Evolutionary conservation across 2,113 vertebrate genomes (phyloP).

Genomic region (Microcebus tavaratra): DNA sequence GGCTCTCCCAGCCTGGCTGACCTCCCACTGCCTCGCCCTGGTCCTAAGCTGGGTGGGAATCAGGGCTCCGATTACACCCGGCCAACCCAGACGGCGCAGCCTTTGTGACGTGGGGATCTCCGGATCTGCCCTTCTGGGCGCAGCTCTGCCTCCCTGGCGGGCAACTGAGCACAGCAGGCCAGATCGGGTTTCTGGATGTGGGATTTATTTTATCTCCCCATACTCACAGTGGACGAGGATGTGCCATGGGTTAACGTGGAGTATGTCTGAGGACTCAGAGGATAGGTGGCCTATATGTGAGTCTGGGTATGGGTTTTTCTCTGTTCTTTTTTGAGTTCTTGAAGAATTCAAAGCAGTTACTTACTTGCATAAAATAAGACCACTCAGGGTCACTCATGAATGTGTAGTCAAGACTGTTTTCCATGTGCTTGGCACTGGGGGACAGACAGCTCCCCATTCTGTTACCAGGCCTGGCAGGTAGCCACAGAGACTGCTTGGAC

Average conservation of each 20-base stretch:
- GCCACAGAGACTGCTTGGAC: neutral
- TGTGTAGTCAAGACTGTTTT: neutral
- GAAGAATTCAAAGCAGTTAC: neutral
- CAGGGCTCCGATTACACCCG: neutral
- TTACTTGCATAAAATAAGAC: neutral
- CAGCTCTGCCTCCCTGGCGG: neutral
- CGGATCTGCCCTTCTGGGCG: neutral
- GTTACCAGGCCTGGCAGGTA: neutral
- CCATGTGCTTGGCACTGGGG: neutral
- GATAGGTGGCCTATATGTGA: neutral
- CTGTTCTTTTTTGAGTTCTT: neutral
- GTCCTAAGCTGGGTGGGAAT: conserved; percentile 56
- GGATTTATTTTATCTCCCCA: neutral
- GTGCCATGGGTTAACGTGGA: neutral
- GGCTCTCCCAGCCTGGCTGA: neutral
- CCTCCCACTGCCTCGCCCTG: neutral
- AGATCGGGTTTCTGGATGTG: conserved; percentile 49
- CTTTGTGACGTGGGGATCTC: neutral
- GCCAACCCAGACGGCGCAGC: conserved; percentile 24
- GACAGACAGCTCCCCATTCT: neutral
- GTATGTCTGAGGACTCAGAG: neutral
- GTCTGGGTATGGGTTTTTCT: neutral
- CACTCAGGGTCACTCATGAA: neutral
- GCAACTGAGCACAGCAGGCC: conserved; percentile 45
- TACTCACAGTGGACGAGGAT: neutral